Conservation (phyloP, 2,888 invertebrate genomes). For the Muschampia plurimacula region DNA sequence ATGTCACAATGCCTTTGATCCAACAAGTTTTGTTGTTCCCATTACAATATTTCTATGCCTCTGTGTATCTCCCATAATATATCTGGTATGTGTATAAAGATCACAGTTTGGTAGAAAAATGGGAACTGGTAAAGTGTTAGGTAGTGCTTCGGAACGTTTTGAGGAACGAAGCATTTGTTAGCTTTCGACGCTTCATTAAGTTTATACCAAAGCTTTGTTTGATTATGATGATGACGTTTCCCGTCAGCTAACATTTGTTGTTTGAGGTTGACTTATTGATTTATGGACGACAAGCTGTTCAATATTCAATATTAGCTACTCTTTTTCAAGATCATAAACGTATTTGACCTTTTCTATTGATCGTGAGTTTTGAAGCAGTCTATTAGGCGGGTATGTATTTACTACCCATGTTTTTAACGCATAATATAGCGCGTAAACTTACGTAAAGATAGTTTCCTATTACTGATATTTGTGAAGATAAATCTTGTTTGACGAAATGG, state of each 20-base stretch:
- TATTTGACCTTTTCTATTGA: conserved; percentile 29
- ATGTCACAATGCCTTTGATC: conserved; percentile 51
- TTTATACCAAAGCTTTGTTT: conserved; percentile 66
- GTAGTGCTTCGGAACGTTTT: conserved; percentile 52
- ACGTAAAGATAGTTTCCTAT: neutral
- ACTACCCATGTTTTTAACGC: neutral
- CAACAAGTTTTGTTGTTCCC: conserved; percentile 34
- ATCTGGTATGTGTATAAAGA: conserved; percentile 40
- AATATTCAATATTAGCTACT: conserved; percentile 39
- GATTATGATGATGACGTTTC: conserved; percentile 54
- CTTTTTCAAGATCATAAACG: conserved; percentile 32
- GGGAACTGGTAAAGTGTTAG: conserved; percentile 45
- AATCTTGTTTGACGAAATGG: neutral
- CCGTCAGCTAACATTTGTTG: conserved; percentile 47
- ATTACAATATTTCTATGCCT: conserved; percentile 34
- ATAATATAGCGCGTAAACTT: neutral
- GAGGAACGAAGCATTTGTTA: conserved; percentile 53
- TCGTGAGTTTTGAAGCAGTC: conserved; percentile 13
- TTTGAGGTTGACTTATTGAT: conserved; percentile 44
- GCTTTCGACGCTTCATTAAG: conserved; percentile 70
- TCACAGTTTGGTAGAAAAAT: conserved; percentile 50
- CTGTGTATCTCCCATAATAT: conserved; percentile 26
- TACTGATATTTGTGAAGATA: neutral
- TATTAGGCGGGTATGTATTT: neutral
- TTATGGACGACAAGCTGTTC: conserved; percentile 34